Percentiles rank a stretch among this genome's conserved stretches.
Evolutionary conservation across 2,888 invertebrate genomes (phyloP).

Genomic region (Pelosia muscerda): DNA sequence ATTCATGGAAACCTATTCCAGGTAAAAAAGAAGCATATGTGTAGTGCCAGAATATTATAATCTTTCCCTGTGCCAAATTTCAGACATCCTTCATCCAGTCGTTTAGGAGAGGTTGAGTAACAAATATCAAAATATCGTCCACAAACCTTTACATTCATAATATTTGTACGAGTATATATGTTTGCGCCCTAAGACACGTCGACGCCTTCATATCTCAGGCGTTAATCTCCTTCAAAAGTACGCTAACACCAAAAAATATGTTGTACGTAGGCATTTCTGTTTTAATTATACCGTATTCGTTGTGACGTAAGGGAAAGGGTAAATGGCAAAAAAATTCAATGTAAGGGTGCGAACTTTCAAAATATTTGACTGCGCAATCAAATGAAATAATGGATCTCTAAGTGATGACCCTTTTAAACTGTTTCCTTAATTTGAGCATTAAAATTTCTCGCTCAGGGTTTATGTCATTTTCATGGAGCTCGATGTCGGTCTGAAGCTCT

Average conservation of each 20-base stretch:
- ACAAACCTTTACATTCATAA: too few species aligned
- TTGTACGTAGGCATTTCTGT: neutral
- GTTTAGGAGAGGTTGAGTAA: too few species aligned
- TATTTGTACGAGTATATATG: too few species aligned
- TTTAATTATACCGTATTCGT: neutral
- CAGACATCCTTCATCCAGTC: too few species aligned
- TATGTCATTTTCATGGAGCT: conserved; percentile 55
- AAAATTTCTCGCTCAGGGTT: conserved; percentile 54
- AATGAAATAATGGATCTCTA: conserved; percentile 16
- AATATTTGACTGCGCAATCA: conserved; percentile 10
- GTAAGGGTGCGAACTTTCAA: neutral
- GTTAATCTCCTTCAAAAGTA: too few species aligned
- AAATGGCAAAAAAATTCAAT: neutral
- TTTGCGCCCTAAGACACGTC: too few species aligned
- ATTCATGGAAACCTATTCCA: too few species aligned
- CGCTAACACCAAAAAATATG: neutral
- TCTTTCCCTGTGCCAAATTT: too few species aligned
- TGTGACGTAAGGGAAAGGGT: neutral
- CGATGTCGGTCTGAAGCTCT: conserved; percentile 61
- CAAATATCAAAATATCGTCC: too few species aligned
- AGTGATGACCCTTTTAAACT: conserved; percentile 32
- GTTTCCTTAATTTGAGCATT: conserved; percentile 52
- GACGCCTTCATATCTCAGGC: too few species aligned
- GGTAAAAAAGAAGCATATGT: too few species aligned
- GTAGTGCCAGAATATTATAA: too few species aligned